A percentile compares a stretch with the other conserved stretches of the same genome.
These are phyloP conservation scores for Cyclophora punctaria DNA, from an alignment of 2,888 invertebrate genomes.

Conservation along the genomic window DNA sequence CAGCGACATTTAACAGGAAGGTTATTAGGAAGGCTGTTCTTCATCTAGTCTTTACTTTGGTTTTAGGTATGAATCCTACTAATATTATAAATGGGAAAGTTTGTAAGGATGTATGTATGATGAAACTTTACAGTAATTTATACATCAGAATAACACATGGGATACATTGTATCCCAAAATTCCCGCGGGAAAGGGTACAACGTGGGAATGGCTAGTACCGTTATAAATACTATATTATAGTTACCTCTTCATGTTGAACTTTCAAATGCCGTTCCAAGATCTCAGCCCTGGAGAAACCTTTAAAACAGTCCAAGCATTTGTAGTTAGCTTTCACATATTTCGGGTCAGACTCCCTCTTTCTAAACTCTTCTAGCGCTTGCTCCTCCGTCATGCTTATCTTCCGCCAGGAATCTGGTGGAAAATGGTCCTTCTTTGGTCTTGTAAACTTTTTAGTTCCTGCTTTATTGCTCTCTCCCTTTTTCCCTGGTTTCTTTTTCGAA, in stretches of 20 bases:
- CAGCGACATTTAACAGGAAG: no score
- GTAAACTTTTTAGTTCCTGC: slow-evolving; percentile 22
- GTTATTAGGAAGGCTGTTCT: no score
- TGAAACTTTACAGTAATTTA: no score
- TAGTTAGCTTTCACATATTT: slow-evolving; percentile 42
- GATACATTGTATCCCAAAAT: no score
- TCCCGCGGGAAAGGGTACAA: no score
- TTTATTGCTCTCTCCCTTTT: slow-evolving; percentile 10
- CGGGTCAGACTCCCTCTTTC: slow-evolving; percentile 32
- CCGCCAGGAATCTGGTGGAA: slow-evolving; percentile 45
- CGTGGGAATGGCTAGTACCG: no score
- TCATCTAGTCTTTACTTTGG: no score
- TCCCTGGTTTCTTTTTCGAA: slow-evolving; percentile 5
- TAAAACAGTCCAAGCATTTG: slow-evolving; percentile 53
- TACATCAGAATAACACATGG: no score
- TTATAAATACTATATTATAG: no score
- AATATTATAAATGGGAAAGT: no score
- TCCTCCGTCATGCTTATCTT: slow-evolving; percentile 44
- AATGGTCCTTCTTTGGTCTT: slow-evolving; percentile 24
- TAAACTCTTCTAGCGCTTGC: slow-evolving; percentile 46
- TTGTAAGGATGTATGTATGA: no score
- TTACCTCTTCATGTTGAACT: slow-evolving; percentile 50
- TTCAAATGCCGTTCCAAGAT: slow-evolving; percentile 51
- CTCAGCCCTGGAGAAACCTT: slow-evolving; percentile 52
- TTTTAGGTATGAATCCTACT: no score